Conservation (phyloP, 2,113 vertebrate species). For the Heliornis fulica region DNA sequence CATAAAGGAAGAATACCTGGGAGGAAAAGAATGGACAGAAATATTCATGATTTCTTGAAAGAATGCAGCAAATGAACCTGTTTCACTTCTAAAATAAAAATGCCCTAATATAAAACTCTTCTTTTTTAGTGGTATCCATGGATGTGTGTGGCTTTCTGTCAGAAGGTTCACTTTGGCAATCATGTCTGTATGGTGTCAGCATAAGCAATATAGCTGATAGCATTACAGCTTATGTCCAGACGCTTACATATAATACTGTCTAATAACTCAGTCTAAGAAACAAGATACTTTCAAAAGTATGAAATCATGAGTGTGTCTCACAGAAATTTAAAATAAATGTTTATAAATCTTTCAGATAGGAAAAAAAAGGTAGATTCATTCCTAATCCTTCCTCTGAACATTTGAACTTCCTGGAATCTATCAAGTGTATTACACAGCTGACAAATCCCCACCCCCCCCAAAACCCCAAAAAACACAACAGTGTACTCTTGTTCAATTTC, state of each 20-base stretch:
- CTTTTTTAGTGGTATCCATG: background rate
- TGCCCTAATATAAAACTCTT: background rate
- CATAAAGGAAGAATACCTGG: background rate
- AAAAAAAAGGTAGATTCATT: background rate
- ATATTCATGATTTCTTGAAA: background rate
- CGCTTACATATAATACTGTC: too few species aligned
- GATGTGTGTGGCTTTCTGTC: background rate
- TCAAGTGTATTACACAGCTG: too few species aligned
- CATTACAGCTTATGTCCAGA: too few species aligned
- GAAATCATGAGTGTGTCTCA: background rate
- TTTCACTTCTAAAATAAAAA: background rate
- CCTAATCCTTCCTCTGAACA: background rate
- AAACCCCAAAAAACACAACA: background rate
- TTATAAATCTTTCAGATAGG: background rate
- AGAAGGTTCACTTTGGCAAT: background rate
- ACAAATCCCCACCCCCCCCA: too few species aligned
- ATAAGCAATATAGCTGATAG: background rate
- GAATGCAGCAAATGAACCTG: background rate
- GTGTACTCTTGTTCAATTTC: background rate
- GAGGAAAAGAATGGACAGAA: background rate
- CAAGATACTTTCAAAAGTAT: background rate
- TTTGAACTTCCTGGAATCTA: background rate
- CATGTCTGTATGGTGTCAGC: rapidly evolving
- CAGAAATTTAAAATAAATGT: background rate
- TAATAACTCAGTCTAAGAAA: too few species aligned